A percentile compares a stretch with the other conserved stretches of the same genome.
These are phyloP conservation scores for Pterophyllum scalare DNA, from an alignment of 2,113 vertebrate species.

Conservation along the genomic window DNA sequence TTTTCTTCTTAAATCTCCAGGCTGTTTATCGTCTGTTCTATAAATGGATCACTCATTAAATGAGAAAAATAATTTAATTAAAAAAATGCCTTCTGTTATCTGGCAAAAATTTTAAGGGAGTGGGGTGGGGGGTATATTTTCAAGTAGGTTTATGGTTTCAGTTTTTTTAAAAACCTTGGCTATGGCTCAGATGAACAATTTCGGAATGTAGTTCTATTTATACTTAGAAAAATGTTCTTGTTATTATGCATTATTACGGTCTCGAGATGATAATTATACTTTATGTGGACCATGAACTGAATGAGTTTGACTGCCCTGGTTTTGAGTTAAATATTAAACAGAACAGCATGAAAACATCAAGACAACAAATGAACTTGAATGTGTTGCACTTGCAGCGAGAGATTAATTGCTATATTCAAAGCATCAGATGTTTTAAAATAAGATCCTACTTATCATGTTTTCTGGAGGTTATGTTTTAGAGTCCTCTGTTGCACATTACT, in stretches of 20 bases:
- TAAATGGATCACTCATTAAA: conserved; percentile 3
- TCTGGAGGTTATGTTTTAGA: too few species aligned
- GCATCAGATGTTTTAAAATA: background rate
- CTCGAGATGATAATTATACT: accelerated
- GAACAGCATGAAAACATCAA: background rate
- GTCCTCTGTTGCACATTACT: too few species aligned
- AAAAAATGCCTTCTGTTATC: conserved; percentile 2
- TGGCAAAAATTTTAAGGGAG: background rate
- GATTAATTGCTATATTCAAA: background rate
- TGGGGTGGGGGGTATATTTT: background rate
- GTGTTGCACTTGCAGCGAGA: background rate
- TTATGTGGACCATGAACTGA: background rate
- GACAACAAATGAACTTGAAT: background rate
- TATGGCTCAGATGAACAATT: background rate
- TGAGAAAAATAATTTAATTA: background rate
- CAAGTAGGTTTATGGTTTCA: background rate
- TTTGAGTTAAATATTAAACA: background rate
- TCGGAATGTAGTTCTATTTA: background rate
- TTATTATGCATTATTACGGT: background rate
- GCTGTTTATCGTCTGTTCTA: background rate
- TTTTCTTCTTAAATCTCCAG: background rate
- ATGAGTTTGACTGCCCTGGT: background rate
- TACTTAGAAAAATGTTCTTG: background rate
- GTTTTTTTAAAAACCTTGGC: background rate
- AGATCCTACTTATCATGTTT: background rate